These are phyloP conservation scores for Leptinotarsa rubiginosa DNA, from an alignment of 2,888 invertebrate species.

Conservation along the genomic window DNA sequence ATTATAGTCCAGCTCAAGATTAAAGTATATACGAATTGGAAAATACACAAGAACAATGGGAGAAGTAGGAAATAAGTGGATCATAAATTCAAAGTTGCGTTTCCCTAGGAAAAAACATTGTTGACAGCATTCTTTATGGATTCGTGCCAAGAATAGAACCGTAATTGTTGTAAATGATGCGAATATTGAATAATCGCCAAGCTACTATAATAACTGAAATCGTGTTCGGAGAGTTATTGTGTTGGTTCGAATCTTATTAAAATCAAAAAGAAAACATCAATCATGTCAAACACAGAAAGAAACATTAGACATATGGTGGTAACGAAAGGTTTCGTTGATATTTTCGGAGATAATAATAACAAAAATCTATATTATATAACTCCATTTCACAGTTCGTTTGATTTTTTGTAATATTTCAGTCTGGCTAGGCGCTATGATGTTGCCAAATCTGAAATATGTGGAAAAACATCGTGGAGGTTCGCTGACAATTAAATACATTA, in stretches of 20 bases:
- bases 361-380: too few species aligned
- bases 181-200: constrained; percentile 9
- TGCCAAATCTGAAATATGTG: too few species aligned
- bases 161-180: neutral
- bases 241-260: neutral
- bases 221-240: neutral
- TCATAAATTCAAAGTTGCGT: neutral
- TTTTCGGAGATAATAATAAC: too few species aligned
- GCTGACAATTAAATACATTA: too few species aligned
- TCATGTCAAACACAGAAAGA: neutral
- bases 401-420: too few species aligned
- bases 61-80: neutral
- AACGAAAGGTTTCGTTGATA: too few species aligned
- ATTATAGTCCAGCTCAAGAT: neutral
- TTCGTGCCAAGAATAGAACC: neutral
- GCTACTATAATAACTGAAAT: neutral
- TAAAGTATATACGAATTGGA: neutral
- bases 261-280: neutral
- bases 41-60: neutral
- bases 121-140: neutral
- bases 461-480: too few species aligned
- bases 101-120: neutral
- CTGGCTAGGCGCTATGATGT: too few species aligned
- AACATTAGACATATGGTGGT: neutral
- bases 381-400: too few species aligned